phyloP scores from a whole-genome alignment of 2,113 vertebrate species.

The Trochalopteron elliotii region DNA sequence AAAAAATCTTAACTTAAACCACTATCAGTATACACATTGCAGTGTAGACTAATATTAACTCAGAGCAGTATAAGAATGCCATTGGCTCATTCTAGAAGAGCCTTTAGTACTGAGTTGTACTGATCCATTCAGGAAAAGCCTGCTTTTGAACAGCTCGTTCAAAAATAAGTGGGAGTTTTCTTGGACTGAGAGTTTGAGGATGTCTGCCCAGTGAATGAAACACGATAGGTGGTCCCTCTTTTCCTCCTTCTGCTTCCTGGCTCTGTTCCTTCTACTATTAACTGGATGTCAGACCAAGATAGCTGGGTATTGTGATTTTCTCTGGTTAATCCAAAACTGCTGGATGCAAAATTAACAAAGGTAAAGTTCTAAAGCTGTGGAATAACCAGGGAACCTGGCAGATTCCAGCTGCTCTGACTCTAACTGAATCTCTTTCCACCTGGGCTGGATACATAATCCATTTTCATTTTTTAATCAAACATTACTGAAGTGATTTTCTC shows the following conservation, averaged over 20 bases:
- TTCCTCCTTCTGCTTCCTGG: background rate
- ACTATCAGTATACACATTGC: constrained; percentile 12
- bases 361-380: background rate
- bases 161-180: constrained; percentile 29
- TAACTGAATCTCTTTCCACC: background rate
- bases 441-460: background rate
- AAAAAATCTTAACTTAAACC: background rate
- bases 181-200: background rate
- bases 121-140: background rate
- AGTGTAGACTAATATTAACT: background rate
- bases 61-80: background rate
- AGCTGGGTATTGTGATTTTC: background rate
- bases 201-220: background rate
- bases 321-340: background rate
- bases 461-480: background rate
- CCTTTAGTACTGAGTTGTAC: background rate
- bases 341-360: background rate
- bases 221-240: background rate
- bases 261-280: background rate
- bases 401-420: background rate
- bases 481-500: background rate
- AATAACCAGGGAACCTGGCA: background rate
- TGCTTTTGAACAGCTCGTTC: background rate
- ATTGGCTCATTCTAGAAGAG: background rate
- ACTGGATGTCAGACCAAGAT: background rate